phyloP scores from a whole-genome alignment of 2,113 vertebrate genomes.

The Pseudopodoces humilis region DNA sequence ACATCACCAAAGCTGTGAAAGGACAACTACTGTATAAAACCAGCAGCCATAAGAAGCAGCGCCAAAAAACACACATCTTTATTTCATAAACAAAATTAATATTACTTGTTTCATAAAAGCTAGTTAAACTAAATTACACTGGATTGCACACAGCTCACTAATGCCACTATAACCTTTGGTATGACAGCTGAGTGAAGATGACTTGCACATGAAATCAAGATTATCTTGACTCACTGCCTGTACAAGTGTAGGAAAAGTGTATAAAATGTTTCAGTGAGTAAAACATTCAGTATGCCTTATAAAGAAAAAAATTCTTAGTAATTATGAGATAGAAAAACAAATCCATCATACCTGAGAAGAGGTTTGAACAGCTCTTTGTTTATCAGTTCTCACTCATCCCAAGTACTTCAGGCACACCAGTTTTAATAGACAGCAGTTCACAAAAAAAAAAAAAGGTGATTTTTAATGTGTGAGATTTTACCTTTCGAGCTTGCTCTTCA shows the following conservation, averaged over 20 bases:
- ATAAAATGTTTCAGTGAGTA: not conserved
- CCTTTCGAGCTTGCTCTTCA: constrained; percentile 95
- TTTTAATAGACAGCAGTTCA: not conserved
- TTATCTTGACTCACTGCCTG: not conserved
- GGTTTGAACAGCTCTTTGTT: not conserved
- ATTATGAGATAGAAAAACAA: not conserved
- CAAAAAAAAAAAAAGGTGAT: not conserved
- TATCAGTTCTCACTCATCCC: not conserved
- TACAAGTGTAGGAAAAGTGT: not conserved
- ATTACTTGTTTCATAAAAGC: not conserved
- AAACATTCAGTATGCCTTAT: not conserved
- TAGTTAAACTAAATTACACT: not conserved
- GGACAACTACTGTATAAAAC: not conserved
- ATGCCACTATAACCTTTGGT: not conserved
- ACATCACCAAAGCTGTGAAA: not conserved
- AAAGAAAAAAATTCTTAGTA: not conserved
- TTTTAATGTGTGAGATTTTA: constrained; percentile 48
- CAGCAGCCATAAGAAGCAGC: not conserved
- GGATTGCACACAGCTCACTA: not conserved
- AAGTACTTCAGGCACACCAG: not conserved
- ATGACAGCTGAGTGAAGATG: not conserved
- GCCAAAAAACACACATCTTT: not conserved
- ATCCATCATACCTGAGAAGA: not conserved
- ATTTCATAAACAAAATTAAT: not conserved
- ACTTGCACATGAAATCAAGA: not conserved